Evolutionary conservation across 2,113 vertebrate genomes (phyloP).

Genomic region (Myodes glareolus): DNA sequence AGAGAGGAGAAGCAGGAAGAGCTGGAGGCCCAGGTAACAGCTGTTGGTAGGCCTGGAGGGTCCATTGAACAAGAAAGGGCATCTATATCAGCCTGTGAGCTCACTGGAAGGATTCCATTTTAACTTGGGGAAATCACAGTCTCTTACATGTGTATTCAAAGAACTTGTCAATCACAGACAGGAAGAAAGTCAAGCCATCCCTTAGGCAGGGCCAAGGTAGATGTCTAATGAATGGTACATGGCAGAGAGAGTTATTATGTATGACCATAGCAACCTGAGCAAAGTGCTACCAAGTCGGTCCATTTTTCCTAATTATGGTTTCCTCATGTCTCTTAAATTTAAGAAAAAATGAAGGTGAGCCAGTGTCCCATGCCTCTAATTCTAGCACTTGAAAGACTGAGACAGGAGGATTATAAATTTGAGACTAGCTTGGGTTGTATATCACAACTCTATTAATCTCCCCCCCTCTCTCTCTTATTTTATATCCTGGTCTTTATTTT

Average conservation of each 20-base stretch:
- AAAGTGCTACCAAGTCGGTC: background rate
- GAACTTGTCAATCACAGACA: constrained; percentile 24
- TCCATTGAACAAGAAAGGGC: background rate
- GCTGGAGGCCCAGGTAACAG: background rate
- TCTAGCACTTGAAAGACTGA: background rate
- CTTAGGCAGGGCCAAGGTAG: background rate
- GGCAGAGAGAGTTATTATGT: background rate
- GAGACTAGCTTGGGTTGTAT: background rate
- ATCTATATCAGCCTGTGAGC: background rate
- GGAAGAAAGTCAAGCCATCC: constrained; percentile 16
- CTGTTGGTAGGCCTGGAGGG: background rate
- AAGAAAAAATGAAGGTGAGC: background rate
- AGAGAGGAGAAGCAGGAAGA: background rate
- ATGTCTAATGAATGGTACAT: background rate
- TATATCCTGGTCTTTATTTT: background rate
- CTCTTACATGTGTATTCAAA: background rate
- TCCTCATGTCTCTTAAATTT: background rate
- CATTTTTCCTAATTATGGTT: background rate
- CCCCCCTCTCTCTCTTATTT: background rate
- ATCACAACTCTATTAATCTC: background rate
- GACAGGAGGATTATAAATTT: background rate
- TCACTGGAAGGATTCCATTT: background rate
- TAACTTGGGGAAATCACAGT: background rate
- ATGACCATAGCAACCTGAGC: background rate
- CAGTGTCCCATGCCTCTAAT: background rate